A percentile compares a stretch with the other conserved stretches of the same genome.
These are phyloP conservation scores for Pteronura brasiliensis DNA, from an alignment of 2,113 vertebrate genomes.

Conservation along the genomic window DNA sequence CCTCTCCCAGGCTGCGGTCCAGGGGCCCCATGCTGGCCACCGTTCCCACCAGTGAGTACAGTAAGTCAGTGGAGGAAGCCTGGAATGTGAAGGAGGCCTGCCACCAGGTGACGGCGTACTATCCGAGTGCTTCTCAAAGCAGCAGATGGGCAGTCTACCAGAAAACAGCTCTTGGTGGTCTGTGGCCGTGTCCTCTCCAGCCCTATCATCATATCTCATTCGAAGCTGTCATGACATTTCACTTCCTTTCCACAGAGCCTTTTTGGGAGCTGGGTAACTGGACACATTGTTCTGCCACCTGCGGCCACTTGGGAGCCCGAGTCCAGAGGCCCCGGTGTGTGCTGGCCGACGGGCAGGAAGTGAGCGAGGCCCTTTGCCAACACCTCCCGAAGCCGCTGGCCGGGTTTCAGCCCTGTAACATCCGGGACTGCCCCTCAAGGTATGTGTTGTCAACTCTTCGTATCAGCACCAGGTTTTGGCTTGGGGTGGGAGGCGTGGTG, in stretches of 20 bases:
- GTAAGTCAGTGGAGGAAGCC: background rate
- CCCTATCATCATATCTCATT: background rate
- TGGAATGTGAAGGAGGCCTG: background rate
- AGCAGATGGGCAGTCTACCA: background rate
- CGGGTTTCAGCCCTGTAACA: constrained; percentile 83
- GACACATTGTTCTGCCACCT: constrained; percentile 88
- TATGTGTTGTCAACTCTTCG: constrained; percentile 51
- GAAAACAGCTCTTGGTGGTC: background rate
- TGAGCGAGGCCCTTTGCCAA: constrained; percentile 81
- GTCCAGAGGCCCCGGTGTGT: constrained; percentile 81
- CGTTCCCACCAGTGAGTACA: background rate
- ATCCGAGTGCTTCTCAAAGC: background rate
- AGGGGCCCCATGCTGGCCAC: background rate
- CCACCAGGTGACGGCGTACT: too few species aligned
- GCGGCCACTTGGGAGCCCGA: constrained; percentile 86
- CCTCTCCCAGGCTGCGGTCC: background rate
- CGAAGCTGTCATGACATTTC: background rate
- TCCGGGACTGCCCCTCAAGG: constrained; percentile 89
- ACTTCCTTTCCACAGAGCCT: constrained; percentile 80
- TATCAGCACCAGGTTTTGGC: background rate
- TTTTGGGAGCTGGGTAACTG: constrained; percentile 87
- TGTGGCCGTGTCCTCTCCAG: accelerated
- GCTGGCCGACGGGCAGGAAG: constrained; percentile 74
- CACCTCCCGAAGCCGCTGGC: constrained; percentile 81
- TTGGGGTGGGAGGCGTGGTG: background rate